phyloP scores from a whole-genome alignment of 1,140 invertebrate species.

The Bombus pascuorum region DNA sequence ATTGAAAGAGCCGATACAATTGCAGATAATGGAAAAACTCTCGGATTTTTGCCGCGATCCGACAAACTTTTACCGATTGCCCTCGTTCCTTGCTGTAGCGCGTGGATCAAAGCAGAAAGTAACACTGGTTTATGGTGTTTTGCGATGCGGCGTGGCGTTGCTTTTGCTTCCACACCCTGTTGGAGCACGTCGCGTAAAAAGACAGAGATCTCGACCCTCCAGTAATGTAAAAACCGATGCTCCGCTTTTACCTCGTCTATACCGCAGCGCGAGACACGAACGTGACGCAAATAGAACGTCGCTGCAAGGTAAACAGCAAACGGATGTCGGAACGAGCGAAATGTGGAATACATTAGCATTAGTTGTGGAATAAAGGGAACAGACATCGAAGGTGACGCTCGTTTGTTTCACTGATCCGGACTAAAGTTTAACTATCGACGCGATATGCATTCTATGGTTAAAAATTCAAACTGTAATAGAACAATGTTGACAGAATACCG shows the following conservation, averaged over 20 bases:
- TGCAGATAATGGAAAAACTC: background rate
- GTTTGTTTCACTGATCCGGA: background rate
- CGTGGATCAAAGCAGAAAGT: background rate
- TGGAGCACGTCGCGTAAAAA: slow-evolving; percentile 1
- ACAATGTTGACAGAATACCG: too few relatives aligned
- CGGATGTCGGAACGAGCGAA: slow-evolving; percentile 1
- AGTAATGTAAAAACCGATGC: slow-evolving; percentile 16
- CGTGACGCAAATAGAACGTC: slow-evolving; percentile 46
- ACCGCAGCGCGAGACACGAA: background rate
- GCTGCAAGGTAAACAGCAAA: slow-evolving; percentile 35
- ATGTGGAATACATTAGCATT: slow-evolving; percentile 9
- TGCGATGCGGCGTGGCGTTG: background rate
- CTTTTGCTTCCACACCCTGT: slow-evolving; percentile 19
- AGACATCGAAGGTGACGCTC: background rate
- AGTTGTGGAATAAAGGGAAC: background rate
- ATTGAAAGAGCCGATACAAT: slow-evolving; percentile 1
- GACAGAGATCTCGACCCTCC: slow-evolving; percentile 7
- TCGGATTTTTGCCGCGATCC: background rate
- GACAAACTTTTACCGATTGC: slow-evolving; percentile 7
- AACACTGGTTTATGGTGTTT: background rate
- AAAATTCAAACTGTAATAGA: background rate
- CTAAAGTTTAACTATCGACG: background rate
- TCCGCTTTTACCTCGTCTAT: slow-evolving; percentile 22
- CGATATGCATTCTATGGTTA: too few relatives aligned
- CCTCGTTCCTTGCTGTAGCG: background rate